Conservation (phyloP, 2,797 vertebrate species). For the Cyprinodon diabolis region DNA sequence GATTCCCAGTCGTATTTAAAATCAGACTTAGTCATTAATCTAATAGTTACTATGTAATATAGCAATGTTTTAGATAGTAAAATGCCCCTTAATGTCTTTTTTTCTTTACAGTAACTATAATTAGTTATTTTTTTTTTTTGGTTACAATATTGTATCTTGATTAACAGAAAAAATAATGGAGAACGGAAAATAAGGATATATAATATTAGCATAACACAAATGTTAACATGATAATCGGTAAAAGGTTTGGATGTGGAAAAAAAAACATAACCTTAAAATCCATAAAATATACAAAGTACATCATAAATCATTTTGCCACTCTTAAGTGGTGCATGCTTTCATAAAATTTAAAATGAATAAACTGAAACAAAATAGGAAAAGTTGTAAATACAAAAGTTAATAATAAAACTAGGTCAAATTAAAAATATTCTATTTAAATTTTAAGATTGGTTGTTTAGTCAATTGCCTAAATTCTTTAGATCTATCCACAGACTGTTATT, state of each 20-base stretch:
- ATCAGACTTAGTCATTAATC: not conserved
- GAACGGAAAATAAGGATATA: no score
- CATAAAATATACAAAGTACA: not conserved
- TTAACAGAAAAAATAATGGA: no score
- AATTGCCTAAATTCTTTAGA: not conserved
- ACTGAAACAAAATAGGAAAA: not conserved
- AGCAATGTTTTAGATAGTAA: not conserved
- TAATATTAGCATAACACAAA: no score
- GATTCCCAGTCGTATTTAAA: not conserved
- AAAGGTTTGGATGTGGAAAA: not conserved
- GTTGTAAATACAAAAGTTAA: not conserved
- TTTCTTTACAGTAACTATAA: no score
- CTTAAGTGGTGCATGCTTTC: no score
- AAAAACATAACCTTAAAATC: not conserved
- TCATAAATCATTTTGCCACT: not conserved
- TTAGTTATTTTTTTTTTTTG: no score
- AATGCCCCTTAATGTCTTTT: not conserved
- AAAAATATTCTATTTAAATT: not conserved
- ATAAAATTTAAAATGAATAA: not conserved
- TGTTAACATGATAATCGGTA: no score
- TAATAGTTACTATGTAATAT: not conserved
- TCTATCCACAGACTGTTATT: not conserved
- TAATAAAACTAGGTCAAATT: not conserved
- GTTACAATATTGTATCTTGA: no score
- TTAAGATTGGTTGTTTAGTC: not conserved